Percentiles rank a stretch among this genome's conserved stretches.
Evolutionary conservation across 30 jellyfish, hydroid and myxozoan species (phyloP).

Genomic region (Cassiopea xamachana): DNA sequence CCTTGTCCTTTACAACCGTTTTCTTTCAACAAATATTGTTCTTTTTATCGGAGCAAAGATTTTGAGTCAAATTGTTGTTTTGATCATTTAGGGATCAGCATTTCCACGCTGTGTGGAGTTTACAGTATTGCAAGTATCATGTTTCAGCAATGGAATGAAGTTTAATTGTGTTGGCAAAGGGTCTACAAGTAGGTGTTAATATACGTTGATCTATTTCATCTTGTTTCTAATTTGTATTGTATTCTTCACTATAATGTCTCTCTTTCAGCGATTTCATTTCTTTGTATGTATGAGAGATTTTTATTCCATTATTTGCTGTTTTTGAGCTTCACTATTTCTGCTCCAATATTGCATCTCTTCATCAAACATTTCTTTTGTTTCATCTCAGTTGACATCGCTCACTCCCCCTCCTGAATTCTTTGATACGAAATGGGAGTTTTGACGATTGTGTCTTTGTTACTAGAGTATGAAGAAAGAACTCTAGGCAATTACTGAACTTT

Average conservation of each 20-base stretch:
- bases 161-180: constrained; percentile 58
- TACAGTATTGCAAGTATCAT: constrained; percentile 75
- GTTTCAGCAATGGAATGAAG: constrained; percentile 80
- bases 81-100: constrained; percentile 83
- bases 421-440: too few relatives aligned
- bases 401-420: too few relatives aligned
- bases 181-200: constrained; percentile 44
- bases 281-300: too few relatives aligned
- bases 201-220: not conserved
- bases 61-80: too few relatives aligned
- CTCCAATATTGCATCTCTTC: too few relatives aligned
- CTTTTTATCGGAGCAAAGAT: not conserved
- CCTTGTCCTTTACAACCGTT: not conserved
- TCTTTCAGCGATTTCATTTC: not conserved
- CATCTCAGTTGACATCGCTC: too few relatives aligned
- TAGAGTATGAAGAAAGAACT: too few relatives aligned
- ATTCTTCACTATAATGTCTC: not conserved
- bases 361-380: too few relatives aligned
- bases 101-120: constrained; percentile 94
- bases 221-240: not conserved
- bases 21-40: not conserved
- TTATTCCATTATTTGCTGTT: too few relatives aligned
- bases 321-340: too few relatives aligned
- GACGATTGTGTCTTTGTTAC: too few relatives aligned
- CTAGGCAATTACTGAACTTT: too few relatives aligned